Percentiles rank a stretch among this genome's conserved stretches.
Conservation (phyloP, 1,140 invertebrate species). For the Drosophila ercepeae region DNA sequence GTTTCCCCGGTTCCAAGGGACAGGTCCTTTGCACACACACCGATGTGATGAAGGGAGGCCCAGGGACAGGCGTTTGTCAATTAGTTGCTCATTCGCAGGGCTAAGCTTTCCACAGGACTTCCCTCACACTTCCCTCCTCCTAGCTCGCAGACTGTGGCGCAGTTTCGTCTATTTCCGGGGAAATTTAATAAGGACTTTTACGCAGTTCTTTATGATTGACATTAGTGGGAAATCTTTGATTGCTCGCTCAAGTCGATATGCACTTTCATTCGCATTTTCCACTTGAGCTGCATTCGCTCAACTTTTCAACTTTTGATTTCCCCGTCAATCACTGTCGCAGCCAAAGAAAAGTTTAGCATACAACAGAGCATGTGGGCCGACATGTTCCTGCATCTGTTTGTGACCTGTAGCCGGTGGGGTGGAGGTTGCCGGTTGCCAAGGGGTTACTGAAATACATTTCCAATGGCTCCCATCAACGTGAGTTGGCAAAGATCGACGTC, state of each 20-base stretch:
- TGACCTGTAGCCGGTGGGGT: too few species aligned
- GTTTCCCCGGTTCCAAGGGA: conserved; percentile 26
- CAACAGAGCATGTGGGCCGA: neutral
- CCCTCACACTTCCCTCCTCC: neutral
- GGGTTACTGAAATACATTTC: conserved; percentile 21
- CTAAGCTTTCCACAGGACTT: neutral
- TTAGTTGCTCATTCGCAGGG: conserved; percentile 53
- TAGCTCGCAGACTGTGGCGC: conserved; percentile 6
- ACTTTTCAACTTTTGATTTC: conserved; percentile 36
- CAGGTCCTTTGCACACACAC: conserved; percentile 19
- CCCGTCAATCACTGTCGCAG: conserved; percentile 36
- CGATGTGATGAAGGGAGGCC: too few species aligned
- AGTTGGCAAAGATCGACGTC: conserved; percentile 29
- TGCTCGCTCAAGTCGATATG: neutral
- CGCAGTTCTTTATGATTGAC: conserved; percentile 8
- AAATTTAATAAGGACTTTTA: conserved; percentile 3
- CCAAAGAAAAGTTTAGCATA: conserved; percentile 25
- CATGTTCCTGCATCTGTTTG: too few species aligned
- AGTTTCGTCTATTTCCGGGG: conserved; percentile 7
- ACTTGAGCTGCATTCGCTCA: conserved; percentile 15
- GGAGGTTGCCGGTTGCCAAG: neutral
- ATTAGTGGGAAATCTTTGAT: neutral
- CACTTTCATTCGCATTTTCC: conserved; percentile 25
- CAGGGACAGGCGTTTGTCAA: conserved; percentile 51
- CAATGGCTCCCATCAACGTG: conserved; percentile 8